Conservation (phyloP, 2,888 invertebrate species). For the Mesorhabditis spiculigera region DNA sequence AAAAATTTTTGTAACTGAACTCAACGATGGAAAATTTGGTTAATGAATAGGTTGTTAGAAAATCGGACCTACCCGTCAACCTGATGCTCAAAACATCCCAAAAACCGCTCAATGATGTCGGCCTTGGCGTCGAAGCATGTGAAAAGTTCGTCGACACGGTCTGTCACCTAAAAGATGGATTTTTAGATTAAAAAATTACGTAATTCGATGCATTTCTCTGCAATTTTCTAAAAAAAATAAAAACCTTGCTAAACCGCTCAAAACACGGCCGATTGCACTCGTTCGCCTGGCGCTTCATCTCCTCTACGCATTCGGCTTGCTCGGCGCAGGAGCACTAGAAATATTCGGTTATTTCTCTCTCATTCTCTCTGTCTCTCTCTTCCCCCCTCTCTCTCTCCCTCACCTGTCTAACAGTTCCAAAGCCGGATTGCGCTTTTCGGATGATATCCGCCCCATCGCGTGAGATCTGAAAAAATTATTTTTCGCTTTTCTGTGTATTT, state of each 20-base stretch:
- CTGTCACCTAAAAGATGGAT: slow-evolving; percentile 33
- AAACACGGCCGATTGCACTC: slow-evolving; percentile 50
- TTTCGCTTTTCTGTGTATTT: not conserved
- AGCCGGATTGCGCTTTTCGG: not conserved
- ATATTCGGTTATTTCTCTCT: slow-evolving; percentile 27
- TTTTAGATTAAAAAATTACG: not conserved
- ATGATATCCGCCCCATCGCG: not conserved
- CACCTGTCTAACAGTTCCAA: slow-evolving; percentile 1
- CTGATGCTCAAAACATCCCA: slow-evolving; percentile 48
- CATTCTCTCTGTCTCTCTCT: not conserved
- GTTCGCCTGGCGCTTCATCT: slow-evolving; percentile 50
- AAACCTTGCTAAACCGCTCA: slow-evolving; percentile 38
- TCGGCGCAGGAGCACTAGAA: slow-evolving; percentile 52
- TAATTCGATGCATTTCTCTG: not conserved
- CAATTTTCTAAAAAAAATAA: not conserved
- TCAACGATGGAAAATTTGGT: slow-evolving; percentile 4
- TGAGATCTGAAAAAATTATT: not conserved
- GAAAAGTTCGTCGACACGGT: slow-evolving; percentile 42
- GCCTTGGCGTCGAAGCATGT: slow-evolving; percentile 48
- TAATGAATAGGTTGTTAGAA: not conserved
- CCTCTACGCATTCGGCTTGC: slow-evolving; percentile 46
- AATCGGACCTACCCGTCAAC: slow-evolving; percentile 37
- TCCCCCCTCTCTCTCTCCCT: not conserved
- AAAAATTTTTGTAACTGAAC: no score
- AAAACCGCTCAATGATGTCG: slow-evolving; percentile 42